Evolutionary conservation across 2,113 vertebrate genomes (phyloP).

Genomic region (Mirza zaza): DNA sequence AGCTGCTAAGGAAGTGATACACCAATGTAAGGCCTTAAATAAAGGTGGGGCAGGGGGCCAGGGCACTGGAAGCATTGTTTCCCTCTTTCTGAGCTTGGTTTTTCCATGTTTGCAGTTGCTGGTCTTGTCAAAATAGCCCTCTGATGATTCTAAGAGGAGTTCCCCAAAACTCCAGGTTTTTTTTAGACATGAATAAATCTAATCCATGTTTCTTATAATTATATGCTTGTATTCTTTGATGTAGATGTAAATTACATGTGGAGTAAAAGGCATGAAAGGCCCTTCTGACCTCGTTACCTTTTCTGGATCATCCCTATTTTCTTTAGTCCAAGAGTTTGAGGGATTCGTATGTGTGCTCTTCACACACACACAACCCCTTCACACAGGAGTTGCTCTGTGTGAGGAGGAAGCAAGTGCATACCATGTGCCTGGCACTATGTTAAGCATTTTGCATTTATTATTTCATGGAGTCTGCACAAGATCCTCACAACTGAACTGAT

Average conservation of each 20-base stretch:
- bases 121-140: background rate
- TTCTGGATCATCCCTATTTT: background rate
- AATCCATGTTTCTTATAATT: background rate
- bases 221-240: background rate
- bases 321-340: background rate
- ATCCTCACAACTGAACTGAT: background rate
- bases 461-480: background rate
- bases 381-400: no score
- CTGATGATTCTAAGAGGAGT: background rate
- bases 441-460: background rate
- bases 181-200: background rate
- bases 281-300: background rate
- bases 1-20: background rate
- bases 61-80: background rate
- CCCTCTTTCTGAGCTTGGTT: background rate
- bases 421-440: background rate
- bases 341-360: background rate
- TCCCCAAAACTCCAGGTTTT: no score
- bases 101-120: background rate
- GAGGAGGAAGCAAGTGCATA: background rate
- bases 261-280: background rate
- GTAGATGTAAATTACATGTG: background rate
- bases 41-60: background rate
- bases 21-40: background rate
- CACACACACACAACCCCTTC: no score